Percentiles rank a stretch among this genome's conserved stretches.
Conservation (phyloP, 2,113 vertebrate genomes). For the Vireo altiloquus region DNA sequence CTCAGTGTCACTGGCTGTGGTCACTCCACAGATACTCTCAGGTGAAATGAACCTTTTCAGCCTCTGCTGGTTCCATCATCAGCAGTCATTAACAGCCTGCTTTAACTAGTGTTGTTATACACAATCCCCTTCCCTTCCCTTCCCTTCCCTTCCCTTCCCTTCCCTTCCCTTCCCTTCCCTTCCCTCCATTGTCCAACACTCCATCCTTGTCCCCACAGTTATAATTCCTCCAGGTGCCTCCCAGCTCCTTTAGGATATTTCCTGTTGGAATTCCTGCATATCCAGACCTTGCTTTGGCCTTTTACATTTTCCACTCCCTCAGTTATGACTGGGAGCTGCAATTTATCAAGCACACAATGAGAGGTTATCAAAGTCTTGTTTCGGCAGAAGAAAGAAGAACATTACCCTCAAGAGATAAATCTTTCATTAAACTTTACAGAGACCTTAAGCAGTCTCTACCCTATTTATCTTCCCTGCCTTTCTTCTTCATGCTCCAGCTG, state of each 20-base stretch:
- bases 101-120: background rate
- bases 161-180: too few species aligned
- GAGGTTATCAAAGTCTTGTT: constrained; percentile 73
- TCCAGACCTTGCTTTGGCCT: constrained; percentile 42
- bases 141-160: too few species aligned
- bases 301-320: constrained; percentile 20
- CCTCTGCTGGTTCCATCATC: background rate
- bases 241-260: background rate
- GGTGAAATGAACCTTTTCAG: background rate
- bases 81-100: background rate
- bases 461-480: constrained; percentile 62
- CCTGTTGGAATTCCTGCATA: background rate
- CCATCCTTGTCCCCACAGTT: background rate
- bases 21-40: background rate
- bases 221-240: background rate
- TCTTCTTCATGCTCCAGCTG: constrained; percentile 15
- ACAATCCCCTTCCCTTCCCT: background rate
- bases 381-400: constrained; percentile 63
- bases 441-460: constrained; percentile 60
- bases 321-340: constrained; percentile 37
- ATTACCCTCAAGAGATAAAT: constrained; percentile 73
- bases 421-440: constrained; percentile 74
- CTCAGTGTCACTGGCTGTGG: background rate
- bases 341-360: constrained; percentile 72
- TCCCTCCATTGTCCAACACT: too few species aligned